Percentiles rank a stretch among this genome's conserved stretches.
Evolutionary conservation across 2,797 vertebrate genomes (phyloP).

Genomic region (Perodicticus potto): DNA sequence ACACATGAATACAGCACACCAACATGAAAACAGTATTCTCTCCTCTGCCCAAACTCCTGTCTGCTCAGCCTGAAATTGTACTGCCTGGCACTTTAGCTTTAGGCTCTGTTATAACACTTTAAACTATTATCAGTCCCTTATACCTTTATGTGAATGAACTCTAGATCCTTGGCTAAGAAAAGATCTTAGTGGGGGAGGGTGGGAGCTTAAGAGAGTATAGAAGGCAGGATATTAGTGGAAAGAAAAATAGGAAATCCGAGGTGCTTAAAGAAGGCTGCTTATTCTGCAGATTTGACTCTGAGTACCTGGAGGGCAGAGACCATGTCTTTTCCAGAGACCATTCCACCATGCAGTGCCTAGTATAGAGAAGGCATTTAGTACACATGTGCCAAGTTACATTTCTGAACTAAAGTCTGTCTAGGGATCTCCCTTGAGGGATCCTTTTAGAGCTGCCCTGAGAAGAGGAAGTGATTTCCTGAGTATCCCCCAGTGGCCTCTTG

Average conservation of each 20-base stretch:
- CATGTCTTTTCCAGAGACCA: not conserved
- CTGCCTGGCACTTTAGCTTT: not conserved
- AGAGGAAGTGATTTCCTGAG: not conserved
- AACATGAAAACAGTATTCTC: not conserved
- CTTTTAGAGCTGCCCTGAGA: not conserved
- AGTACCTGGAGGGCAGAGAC: not conserved
- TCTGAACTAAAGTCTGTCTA: not conserved
- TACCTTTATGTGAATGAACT: not conserved
- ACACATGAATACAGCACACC: too few species aligned
- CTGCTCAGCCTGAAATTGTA: not conserved
- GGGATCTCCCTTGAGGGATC: not conserved
- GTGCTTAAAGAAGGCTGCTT: not conserved
- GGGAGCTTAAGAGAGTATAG: fast-evolving
- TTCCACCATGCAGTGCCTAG: not conserved
- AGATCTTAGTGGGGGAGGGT: fast-evolving
- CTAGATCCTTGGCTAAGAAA: not conserved
- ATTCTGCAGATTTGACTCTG: not conserved
- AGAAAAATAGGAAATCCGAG: not conserved
- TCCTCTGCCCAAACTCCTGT: not conserved
- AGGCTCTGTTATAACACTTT: not conserved
- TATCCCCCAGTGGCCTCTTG: not conserved
- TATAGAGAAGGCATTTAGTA: not conserved
- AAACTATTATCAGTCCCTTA: not conserved
- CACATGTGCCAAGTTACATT: too few species aligned
- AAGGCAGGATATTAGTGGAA: not conserved